Percentiles rank a stretch among this genome's conserved stretches.
Evolutionary conservation across 2,888 invertebrate genomes (phyloP).

Genomic region (Hyppa rectilinea): DNA sequence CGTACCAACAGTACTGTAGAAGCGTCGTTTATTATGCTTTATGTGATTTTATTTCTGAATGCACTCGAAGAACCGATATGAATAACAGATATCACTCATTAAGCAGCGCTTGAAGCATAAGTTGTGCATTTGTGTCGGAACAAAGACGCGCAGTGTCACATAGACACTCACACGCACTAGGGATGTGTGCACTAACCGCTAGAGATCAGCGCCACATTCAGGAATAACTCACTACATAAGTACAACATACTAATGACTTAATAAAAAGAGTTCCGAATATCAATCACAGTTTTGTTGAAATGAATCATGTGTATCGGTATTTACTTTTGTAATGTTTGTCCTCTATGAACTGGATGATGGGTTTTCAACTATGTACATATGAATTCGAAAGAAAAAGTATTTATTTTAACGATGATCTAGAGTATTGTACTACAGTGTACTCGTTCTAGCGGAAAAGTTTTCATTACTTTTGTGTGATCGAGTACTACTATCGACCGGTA

Average conservation of each 20-base stretch:
- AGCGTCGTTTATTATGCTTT: slow-evolving; percentile 42
- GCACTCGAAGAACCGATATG: slow-evolving; percentile 48
- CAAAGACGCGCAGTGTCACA: slow-evolving; percentile 39
- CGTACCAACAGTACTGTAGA: background rate
- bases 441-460: too few relatives aligned
- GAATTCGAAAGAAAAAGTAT: too few relatives aligned
- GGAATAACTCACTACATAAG: slow-evolving; percentile 37
- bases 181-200: slow-evolving; percentile 25
- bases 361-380: too few relatives aligned
- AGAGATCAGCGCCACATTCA: slow-evolving; percentile 33
- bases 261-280: slow-evolving; percentile 25
- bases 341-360: too few relatives aligned
- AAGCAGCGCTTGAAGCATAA: slow-evolving; percentile 42
- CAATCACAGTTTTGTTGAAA: background rate
- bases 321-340: too few relatives aligned
- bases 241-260: slow-evolving; percentile 27
- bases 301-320: too few relatives aligned
- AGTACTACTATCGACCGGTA: too few relatives aligned
- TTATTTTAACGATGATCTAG: too few relatives aligned
- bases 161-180: slow-evolving; percentile 18
- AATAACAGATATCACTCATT: slow-evolving; percentile 59
- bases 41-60: slow-evolving; percentile 42
- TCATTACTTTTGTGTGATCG: too few relatives aligned
- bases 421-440: too few relatives aligned
- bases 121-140: slow-evolving; percentile 29